Evolutionary conservation across 2,888 invertebrate species (phyloP), one percentile per base, ranked within the genome.

Genomic region (Volucella zonaria): DNA sequence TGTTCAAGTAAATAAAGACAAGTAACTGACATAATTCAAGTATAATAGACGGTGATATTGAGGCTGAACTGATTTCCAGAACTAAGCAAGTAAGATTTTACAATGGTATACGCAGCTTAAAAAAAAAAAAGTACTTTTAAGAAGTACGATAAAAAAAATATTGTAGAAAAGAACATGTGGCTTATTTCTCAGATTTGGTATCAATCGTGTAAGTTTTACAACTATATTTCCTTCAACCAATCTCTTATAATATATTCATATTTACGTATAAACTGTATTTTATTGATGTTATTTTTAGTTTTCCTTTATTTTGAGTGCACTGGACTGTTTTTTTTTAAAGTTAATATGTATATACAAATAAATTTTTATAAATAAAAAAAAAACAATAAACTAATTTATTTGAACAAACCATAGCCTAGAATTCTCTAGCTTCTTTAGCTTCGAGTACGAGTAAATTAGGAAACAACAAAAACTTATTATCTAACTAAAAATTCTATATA

Each of bases 371-470:
- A 64, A 71, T 54, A 14, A 79, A 70, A 62, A 45, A 43, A 70
- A 80, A 68, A 74, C 31, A 51, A 56, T 62, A 66, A 76, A 85
- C 66, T 61, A 45, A 61, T 67, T 76, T 76, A 73, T 81, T 81
- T 81, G 64, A 85, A 85, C 85, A 85, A 80, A 80, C 73, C 85
- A 85, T 85, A 85, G 85, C 85, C 85, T 85, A 85, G 71, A 67
- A 64, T 76, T 81, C 85, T 85, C 81, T 73, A 85, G 85, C 85
- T 85, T 85, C 85, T 85, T 64, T 71, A 85, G 80, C 83, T 80
- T 85, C 80, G 83, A 80, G 77, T 85, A 79, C 62, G 64, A 59
- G 81, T 85, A 77, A 77, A 73, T 77, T 85, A 80, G 85, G 77
- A 85, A 73, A 76, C 73, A 85, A 85, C 62, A 77, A 83, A 76